Evolutionary conservation across 2,888 invertebrate genomes (phyloP).

Genomic region (Papilio demoleus): DNA sequence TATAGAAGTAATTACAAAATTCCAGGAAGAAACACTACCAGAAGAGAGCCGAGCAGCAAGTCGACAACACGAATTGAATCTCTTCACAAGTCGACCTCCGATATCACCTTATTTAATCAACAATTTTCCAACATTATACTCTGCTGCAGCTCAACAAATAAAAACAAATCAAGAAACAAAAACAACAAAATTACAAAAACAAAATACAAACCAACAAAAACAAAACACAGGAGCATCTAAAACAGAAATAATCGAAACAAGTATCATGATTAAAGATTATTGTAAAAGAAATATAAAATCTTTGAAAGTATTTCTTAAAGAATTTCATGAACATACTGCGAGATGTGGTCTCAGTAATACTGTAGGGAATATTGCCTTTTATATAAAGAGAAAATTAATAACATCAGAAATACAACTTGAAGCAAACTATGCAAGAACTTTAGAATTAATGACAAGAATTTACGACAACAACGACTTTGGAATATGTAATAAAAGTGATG

Average conservation of each 20-base stretch:
- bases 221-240: conserved; percentile 51
- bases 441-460: conserved; percentile 47
- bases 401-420: conserved; percentile 57
- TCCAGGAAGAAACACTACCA: conserved; percentile 61
- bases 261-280: conserved; percentile 59
- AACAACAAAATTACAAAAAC: no score
- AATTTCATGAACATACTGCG: conserved; percentile 56
- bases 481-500: conserved; percentile 43
- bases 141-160: conserved; percentile 42
- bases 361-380: conserved; percentile 56
- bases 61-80: conserved; percentile 59
- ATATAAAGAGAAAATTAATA: conserved; percentile 56
- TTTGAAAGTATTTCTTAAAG: conserved; percentile 52
- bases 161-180: conserved; percentile 48
- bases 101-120: conserved; percentile 51
- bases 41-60: conserved; percentile 55
- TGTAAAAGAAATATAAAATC: conserved; percentile 55
- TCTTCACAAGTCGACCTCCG: conserved; percentile 58
- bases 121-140: conserved; percentile 60
- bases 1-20: conserved; percentile 25
- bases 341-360: conserved; percentile 53
- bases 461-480: neutral
- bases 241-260: conserved; percentile 57
- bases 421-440: conserved; percentile 51
- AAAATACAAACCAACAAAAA: conserved; percentile 53